Conservation (phyloP, 2,797 vertebrate genomes). For the Sebastes minor region DNA sequence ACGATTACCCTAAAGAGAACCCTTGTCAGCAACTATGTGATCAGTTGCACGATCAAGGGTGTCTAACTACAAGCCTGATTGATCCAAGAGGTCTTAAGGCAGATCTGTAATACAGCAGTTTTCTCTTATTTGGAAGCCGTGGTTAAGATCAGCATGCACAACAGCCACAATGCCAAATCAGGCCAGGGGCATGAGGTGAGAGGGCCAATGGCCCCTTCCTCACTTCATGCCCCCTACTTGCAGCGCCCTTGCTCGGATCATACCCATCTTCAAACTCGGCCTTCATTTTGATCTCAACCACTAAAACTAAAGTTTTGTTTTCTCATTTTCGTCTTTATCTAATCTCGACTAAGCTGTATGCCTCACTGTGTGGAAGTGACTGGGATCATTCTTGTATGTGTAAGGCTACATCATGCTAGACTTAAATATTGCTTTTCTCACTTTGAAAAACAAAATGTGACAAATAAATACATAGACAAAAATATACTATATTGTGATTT, state of each 20-base stretch:
- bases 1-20: conserved; percentile 60
- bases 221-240: not conserved
- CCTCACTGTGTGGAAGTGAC: too few relatives aligned
- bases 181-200: not conserved
- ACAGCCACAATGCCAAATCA: not conserved
- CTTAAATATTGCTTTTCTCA: too few relatives aligned
- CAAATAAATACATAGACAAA: too few relatives aligned
- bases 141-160: not conserved
- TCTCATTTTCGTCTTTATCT: too few relatives aligned
- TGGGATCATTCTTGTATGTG: too few relatives aligned
- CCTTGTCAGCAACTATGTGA: conserved; percentile 59
- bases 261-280: not conserved
- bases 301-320: too few relatives aligned
- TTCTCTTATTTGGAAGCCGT: not conserved
- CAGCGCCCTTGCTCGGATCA: not conserved
- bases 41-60: conserved; percentile 52
- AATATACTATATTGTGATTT: too few relatives aligned
- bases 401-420: too few relatives aligned
- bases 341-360: too few relatives aligned
- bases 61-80: conserved; percentile 51
- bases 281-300: not conserved
- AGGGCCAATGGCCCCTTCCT: not conserved
- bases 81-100: conserved; percentile 31
- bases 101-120: conserved; percentile 12
- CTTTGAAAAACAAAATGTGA: too few relatives aligned